These are phyloP conservation scores for Fukomys damarensis DNA, from an alignment of 2,113 vertebrate genomes.

Conservation along the genomic window DNA sequence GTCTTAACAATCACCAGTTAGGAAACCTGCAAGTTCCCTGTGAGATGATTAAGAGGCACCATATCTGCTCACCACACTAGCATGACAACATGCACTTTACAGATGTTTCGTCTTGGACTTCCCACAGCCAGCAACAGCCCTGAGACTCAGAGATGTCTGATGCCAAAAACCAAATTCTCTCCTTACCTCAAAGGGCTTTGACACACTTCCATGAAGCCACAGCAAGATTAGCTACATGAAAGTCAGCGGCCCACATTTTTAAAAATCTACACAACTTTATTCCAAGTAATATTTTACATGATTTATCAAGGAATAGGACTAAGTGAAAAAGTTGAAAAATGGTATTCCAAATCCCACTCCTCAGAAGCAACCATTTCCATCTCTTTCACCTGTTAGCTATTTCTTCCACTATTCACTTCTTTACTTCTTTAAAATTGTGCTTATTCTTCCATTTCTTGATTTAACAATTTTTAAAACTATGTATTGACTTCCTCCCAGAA, in stretches of 20 bases:
- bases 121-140: neutral
- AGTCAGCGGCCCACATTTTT: neutral
- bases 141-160: neutral
- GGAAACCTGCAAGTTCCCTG: neutral
- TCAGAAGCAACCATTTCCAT: neutral
- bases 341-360: neutral
- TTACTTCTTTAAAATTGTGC: constrained; percentile 1
- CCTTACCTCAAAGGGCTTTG: neutral
- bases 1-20: neutral
- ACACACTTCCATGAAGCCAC: neutral
- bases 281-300: neutral
- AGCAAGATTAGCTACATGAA: neutral
- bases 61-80: neutral
- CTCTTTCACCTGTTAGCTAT: neutral
- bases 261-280: neutral
- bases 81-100: neutral
- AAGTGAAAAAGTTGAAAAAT: neutral
- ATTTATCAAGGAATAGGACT: neutral
- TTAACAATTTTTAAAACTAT: neutral
- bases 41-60: neutral
- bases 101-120: neutral
- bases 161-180: neutral
- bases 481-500: neutral
- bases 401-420: neutral
- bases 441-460: neutral